Base-by-base conservation (phyloP, 2,888 invertebrate species). In the Exephanes ischioxanthus region DNA sequence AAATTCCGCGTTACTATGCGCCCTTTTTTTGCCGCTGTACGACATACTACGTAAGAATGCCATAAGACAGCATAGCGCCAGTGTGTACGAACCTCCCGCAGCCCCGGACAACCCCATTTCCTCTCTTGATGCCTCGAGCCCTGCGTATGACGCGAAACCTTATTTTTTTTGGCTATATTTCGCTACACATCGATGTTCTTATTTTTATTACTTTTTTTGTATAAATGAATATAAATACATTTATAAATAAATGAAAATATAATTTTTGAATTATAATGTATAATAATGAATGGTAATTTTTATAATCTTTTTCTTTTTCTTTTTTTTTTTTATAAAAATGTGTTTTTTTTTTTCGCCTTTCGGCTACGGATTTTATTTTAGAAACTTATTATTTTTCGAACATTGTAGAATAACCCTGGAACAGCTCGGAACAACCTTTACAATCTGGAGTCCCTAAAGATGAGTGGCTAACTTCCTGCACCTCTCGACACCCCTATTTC, bases 1-100 rank as follows among this genome's bases (percentile, higher is more conserved):
- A 84, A 80, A 78, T 84, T 87, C 79, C 79, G 80, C 77, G 76
- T 76, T 76, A 66, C 70, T 72, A 61, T 73, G 72, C 37, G 61
- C 70, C 19, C 66, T 37, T 53, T 53, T 53, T 11, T 22, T 3
- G 61, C 22, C 61, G 11, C 22, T 48, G 14, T 19, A 67, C 53
- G 26, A 19, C 76, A 61, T 30, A 30, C 26, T 61, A 22, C 61
- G 14, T 76, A 77, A 77, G 66, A 67, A 77, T 67, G 22, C 66
- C 66, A 41, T n/a, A 19, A 77, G 67, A 53, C 77, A 9, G 75
- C 33, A 45, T 45, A 45, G 33, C 58, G 58, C 3, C 16, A 45
- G 16, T 30, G 26, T 14, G 19, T 22, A 67, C 22, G 16, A 63
- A 33, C 3, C 16, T n/a, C 61, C 75, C 30, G 63, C 48, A 51